Evolutionary conservation across 2,113 vertebrate species (phyloP).

Genomic region (Peromyscus californicus): DNA sequence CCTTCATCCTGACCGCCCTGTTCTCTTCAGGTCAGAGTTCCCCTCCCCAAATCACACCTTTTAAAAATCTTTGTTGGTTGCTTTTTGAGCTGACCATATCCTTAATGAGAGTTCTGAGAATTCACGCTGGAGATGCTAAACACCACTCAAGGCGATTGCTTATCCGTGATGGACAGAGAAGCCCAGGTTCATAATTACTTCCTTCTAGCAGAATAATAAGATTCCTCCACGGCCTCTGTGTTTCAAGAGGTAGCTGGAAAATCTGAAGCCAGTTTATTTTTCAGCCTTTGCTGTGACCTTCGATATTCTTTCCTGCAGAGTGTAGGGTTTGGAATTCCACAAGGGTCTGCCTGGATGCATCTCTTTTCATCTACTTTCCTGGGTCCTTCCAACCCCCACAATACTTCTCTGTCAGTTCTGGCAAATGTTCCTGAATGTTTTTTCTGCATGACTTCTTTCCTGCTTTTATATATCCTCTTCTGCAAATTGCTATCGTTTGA

Average conservation of each 20-base stretch:
- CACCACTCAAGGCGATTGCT: background rate
- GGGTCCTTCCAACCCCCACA: background rate
- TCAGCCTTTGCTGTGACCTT: background rate
- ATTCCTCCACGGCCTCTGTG: background rate
- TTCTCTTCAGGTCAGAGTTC: background rate
- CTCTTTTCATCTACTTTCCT: background rate
- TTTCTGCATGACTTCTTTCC: background rate
- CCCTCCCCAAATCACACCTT: background rate
- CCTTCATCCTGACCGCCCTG: background rate
- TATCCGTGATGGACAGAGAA: background rate
- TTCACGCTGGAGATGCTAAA: rapidly evolving
- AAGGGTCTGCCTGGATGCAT: background rate
- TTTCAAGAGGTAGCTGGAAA: background rate
- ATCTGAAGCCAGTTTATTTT: conserved; percentile 8
- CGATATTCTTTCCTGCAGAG: background rate
- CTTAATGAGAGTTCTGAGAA: background rate
- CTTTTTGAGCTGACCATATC: background rate
- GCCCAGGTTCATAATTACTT: conserved; percentile 1
- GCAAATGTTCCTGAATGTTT: background rate
- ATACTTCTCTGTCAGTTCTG: background rate
- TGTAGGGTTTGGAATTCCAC: background rate
- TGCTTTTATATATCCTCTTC: background rate
- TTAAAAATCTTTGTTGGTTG: background rate
- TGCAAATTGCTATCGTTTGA: conserved; percentile 1
- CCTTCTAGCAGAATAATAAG: background rate